Conservation (phyloP, 2,797 vertebrate genomes). For the Hipposideros larvatus region DNA sequence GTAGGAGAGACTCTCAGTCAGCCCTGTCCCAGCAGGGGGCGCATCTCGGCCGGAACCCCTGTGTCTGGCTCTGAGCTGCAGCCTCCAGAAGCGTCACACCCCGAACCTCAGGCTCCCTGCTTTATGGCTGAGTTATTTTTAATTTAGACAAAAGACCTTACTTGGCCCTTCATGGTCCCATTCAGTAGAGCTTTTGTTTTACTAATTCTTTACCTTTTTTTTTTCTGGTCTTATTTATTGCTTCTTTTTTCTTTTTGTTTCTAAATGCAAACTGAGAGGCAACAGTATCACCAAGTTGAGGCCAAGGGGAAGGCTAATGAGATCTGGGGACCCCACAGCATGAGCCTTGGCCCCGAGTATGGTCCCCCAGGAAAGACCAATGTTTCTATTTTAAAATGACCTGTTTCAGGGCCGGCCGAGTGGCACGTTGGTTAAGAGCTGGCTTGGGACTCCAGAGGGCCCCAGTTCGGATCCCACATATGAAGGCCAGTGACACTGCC, state of each 20-base stretch:
- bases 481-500: no score
- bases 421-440: no score
- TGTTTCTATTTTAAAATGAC: background rate
- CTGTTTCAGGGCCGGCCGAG: background rate
- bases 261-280: background rate
- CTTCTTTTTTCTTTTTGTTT: constrained; percentile 52
- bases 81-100: background rate
- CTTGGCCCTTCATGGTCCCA: constrained; percentile 20
- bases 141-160: constrained; percentile 65
- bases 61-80: background rate
- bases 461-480: no score
- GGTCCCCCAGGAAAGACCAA: background rate
- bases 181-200: constrained; percentile 44
- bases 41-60: background rate
- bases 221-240: constrained; percentile 1
- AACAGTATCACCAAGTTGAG: background rate
- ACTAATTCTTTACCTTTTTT: constrained; percentile 9
- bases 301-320: background rate
- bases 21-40: background rate
- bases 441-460: no score
- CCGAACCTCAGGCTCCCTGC: background rate
- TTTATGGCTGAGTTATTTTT: background rate
- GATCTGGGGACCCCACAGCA: background rate
- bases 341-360: background rate
- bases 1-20: background rate